Evolutionary conservation across 2,888 invertebrate species (phyloP), one percentile per base, ranked within the genome.

Genomic region (Leptogaster cylindrica): DNA sequence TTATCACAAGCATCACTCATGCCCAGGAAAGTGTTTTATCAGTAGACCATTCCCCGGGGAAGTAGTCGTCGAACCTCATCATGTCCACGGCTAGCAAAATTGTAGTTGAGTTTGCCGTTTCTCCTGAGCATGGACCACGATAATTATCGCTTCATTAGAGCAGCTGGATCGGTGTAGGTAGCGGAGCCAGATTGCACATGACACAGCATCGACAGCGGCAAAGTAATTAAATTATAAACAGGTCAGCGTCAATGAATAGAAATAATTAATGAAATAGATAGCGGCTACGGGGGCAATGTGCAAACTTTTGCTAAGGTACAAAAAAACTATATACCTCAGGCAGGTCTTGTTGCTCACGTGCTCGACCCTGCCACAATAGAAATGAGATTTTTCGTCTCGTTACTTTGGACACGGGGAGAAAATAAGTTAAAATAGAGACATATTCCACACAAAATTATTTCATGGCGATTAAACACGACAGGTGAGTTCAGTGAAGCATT

Each of bases 401-500:
- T 6, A 31, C 31, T 31, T 7, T 8, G 31, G 31, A 8, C 10
- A 8, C 10, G 31, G 31, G 6, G 31, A 31, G 31, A 8, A 31
- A 6, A 8, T 41, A 7, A 14, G 31, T 14, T 14, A 41, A 61
- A 44, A 44, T 23, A 44, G 44, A 27, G 44, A 18, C 41, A 61
- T 61, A 61, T 44, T 61, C 44, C 61, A 27, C 55, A 55, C 61
- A 41, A 12, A 61, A 44, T 58, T 61, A 44, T 44, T 61, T 61
- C 28, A 41, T 44, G 41, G 61, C 27, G 16, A 61, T 61, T 61
- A 44, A 61, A 61, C 61, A 61, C 61, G 61, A 61, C 61, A 61
- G 61, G 61, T 61, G 61, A 61, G 28, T 16, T 28, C 61, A 61
- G 61, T 61, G 39, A 61, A 23, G 61, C 61, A 61, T 61, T 44